phyloP scores from a whole-genome alignment of 2,113 vertebrate genomes.

The Austrofundulus limnaeus region DNA sequence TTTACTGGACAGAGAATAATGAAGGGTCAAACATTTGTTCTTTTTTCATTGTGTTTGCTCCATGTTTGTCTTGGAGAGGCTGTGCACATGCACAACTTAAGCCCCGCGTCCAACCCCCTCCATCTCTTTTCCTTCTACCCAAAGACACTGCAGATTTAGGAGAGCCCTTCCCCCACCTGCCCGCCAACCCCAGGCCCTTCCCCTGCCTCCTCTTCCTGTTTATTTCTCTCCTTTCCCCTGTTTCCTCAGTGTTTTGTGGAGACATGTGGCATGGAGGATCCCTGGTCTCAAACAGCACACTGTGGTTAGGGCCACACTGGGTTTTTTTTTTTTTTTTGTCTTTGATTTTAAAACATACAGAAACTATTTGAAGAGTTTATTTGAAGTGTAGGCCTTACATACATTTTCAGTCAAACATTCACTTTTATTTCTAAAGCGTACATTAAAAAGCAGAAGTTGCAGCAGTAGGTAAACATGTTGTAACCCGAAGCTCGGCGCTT shows the following conservation, averaged over 20 bases:
- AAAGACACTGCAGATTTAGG: conserved; percentile 53
- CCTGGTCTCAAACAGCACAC: conserved; percentile 36
- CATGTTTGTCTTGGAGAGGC: conserved; percentile 66
- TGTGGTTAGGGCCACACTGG: conserved; percentile 55
- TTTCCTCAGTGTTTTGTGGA: conserved; percentile 48
- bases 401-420: conserved; percentile 4
- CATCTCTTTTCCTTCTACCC: conserved; percentile 35
- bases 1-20: conserved; percentile 28
- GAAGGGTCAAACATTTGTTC: conserved; percentile 38
- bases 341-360: background rate
- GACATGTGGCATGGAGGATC: conserved; percentile 45
- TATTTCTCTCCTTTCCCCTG: conserved; percentile 63
- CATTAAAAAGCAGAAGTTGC: conserved; percentile 73
- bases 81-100: conserved; percentile 46
- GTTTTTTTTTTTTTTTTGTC: background rate
- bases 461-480: conserved; percentile 73
- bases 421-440: conserved; percentile 12
- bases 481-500: conserved; percentile 68
- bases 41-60: conserved; percentile 40
- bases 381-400: conserved; percentile 9
- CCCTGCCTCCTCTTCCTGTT: conserved; percentile 74
- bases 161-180: conserved; percentile 51
- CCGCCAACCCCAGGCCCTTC: conserved; percentile 33
- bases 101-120: background rate
- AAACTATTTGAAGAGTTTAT: conserved; percentile 1